These are phyloP conservation scores for Protaetia brevitarsis DNA, from an alignment of 1,140 invertebrate species.

Conservation along the genomic window DNA sequence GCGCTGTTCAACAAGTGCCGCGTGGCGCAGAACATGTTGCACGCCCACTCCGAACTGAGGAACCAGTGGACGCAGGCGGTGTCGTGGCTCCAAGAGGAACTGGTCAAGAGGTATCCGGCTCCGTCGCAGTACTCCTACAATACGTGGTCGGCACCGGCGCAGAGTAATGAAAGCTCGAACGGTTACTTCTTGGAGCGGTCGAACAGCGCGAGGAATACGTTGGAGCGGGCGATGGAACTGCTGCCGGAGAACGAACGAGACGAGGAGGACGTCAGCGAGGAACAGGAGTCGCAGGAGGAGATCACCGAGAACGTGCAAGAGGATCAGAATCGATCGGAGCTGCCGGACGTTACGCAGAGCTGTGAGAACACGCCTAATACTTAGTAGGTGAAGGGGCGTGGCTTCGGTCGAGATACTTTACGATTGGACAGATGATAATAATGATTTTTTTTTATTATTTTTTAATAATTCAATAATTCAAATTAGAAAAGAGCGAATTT, in stretches of 20 bases:
- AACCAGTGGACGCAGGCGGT: conserved; percentile 85
- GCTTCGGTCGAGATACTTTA: conserved; percentile 11
- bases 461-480: no score
- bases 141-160: conserved; percentile 89
- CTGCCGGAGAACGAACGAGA: conserved; percentile 72
- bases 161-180: conserved; percentile 92
- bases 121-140: conserved; percentile 70
- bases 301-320: conserved; percentile 26
- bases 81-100: conserved; percentile 92
- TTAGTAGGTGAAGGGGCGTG: conserved; percentile 30
- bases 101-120: conserved; percentile 58
- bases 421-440: no score
- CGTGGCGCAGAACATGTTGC: conserved; percentile 70
- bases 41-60: conserved; percentile 72
- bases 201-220: conserved; percentile 85
- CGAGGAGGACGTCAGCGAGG: conserved; percentile 42
- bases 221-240: conserved; percentile 79
- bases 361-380: conserved; percentile 37
- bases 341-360: conserved; percentile 42
- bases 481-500: no score
- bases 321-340: conserved; percentile 8
- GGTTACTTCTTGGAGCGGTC: conserved; percentile 93
- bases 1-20: conserved; percentile 83
- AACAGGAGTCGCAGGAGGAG: conserved; percentile 43
- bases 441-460: no score